A percentile compares a stretch with the other conserved stretches of the same genome.
phyloP scores from a whole-genome alignment of 2,797 vertebrate species.

The Emydoidea blandingii region DNA sequence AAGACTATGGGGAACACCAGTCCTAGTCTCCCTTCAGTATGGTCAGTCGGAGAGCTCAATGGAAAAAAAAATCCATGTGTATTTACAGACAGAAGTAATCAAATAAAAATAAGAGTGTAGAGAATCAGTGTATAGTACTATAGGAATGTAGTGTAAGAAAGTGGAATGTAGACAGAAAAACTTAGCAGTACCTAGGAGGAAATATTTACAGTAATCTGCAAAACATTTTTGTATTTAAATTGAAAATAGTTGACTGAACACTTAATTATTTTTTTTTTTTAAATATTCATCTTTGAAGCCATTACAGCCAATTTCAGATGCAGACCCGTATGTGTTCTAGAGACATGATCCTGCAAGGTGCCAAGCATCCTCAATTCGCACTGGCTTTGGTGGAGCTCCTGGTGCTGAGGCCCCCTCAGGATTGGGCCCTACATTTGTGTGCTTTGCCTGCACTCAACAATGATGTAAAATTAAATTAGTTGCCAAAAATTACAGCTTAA shows the following conservation, averaged over 20 bases:
- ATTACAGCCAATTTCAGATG: neutral
- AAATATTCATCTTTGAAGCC: neutral
- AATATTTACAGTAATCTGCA: neutral
- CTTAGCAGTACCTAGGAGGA: neutral
- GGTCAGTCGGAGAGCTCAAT: neutral
- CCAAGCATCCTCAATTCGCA: neutral
- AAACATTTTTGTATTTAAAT: neutral
- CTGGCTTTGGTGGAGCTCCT: neutral
- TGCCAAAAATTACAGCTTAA: neutral
- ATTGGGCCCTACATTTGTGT: neutral
- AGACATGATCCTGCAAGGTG: rapidly evolving
- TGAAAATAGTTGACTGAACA: neutral
- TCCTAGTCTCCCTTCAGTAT: neutral
- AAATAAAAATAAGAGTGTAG: neutral
- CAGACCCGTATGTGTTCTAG: neutral
- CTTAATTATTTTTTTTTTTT: neutral
- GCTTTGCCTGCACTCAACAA: rapidly evolving
- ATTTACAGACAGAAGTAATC: neutral
- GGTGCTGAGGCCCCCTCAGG: neutral
- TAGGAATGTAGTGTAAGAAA: neutral
- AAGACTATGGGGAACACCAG: neutral
- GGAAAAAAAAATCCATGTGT: neutral
- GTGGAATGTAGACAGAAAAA: neutral
- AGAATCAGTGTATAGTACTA: neutral
- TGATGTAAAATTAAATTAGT: neutral